Evolutionary conservation across 2,797 vertebrate species (phyloP).

Genomic region (Gobionotothen gibberifrons): DNA sequence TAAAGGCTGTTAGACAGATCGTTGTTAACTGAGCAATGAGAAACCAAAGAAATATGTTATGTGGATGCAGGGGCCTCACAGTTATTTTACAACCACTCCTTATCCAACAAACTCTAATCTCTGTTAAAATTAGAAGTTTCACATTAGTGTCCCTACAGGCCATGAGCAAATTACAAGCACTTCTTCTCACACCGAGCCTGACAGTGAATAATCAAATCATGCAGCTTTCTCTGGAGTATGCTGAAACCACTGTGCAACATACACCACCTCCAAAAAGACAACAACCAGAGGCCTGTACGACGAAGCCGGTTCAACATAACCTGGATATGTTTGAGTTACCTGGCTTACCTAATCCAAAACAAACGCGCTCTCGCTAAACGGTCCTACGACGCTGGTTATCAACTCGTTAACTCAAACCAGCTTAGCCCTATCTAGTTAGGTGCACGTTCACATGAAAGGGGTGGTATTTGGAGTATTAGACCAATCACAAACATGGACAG

Average conservation of each 20-base stretch:
- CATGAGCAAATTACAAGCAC: conserved; percentile 57
- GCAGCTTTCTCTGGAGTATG: conserved; percentile 36
- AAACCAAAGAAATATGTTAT: background rate
- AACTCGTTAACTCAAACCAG: no score
- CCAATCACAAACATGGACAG: no score
- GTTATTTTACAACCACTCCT: conserved; percentile 57
- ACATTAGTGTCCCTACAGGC: conserved; percentile 60
- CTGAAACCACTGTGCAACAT: conserved; percentile 54
- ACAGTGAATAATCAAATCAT: conserved; percentile 38
- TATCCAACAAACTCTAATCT: conserved; percentile 54
- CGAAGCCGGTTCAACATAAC: no score
- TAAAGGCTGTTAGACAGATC: conserved; percentile 13
- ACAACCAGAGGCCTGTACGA: no score
- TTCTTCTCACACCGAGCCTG: conserved; percentile 50
- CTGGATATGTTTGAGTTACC: no score
- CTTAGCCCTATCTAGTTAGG: no score
- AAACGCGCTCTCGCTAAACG: no score
- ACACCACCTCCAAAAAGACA: conserved; percentile 23
- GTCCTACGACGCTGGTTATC: no score
- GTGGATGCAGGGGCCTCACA: background rate
- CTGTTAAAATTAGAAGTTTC: conserved; percentile 56
- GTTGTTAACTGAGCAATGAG: conserved; percentile 7
- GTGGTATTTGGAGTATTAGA: no score
- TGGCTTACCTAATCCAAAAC: no score
- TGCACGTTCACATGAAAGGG: no score